Evolutionary conservation across 2,888 invertebrate species (phyloP).

Genomic region (Philereme transversata): DNA sequence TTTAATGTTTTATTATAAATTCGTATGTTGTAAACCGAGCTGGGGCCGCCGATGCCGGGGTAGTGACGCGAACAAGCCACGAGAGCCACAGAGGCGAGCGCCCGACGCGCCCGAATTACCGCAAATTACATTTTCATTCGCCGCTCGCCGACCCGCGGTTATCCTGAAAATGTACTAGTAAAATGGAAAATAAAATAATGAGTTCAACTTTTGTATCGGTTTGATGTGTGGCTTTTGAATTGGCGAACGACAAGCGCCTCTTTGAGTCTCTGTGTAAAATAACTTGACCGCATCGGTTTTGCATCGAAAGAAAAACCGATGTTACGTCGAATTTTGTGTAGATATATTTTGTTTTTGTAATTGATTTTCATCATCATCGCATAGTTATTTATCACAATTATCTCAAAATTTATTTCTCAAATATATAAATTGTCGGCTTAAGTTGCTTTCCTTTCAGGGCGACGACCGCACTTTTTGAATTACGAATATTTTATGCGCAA

Average conservation of each 20-base stretch:
- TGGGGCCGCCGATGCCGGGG: slow-evolving; percentile 34
- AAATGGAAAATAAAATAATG: slow-evolving; percentile 26
- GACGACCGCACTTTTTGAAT: not conserved
- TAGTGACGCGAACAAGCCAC: slow-evolving; percentile 57
- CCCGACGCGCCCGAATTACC: slow-evolving; percentile 63
- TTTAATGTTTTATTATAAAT: slow-evolving; percentile 40
- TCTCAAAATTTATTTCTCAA: too few species aligned
- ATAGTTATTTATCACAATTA: too few species aligned
- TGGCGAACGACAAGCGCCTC: too few species aligned
- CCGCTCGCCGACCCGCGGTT: slow-evolving; percentile 47
- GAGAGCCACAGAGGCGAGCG: slow-evolving; percentile 44
- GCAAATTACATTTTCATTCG: slow-evolving; percentile 77
- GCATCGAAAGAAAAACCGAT: too few species aligned
- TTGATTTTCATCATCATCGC: too few species aligned
- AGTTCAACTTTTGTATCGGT: slow-evolving; percentile 14
- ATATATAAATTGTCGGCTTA: not conserved
- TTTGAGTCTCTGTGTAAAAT: too few species aligned
- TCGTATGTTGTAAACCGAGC: slow-evolving; percentile 38
- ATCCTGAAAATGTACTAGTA: slow-evolving; percentile 28
- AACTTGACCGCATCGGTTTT: too few species aligned
- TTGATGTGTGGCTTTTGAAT: not conserved
- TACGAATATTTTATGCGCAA: not conserved
- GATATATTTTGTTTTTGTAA: too few species aligned
- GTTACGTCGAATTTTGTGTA: too few species aligned
- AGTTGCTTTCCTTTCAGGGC: not conserved